A percentile compares a stretch with the other conserved stretches of the same genome.
phyloP scores from a whole-genome alignment of 2,113 vertebrate species.

The Pygathrix nemaeus region DNA sequence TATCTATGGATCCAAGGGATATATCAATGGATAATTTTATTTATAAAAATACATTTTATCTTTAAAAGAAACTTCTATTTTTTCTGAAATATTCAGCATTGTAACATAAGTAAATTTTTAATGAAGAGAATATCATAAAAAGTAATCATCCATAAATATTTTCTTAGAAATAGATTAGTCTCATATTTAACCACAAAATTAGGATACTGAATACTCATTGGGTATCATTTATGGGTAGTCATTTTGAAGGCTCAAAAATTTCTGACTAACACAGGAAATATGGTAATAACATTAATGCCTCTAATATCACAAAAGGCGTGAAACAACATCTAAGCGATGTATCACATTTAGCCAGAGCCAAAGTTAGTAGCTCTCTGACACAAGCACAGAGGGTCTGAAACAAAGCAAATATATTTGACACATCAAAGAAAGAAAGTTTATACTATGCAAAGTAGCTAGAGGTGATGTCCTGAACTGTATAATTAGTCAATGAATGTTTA shows the following conservation, averaged over 20 bases:
- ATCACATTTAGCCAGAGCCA: neutral
- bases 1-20: neutral
- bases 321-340: neutral
- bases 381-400: neutral
- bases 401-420: slow-evolving; percentile 44
- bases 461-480: slow-evolving; percentile 55
- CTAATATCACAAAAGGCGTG: neutral
- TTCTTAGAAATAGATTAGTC: neutral
- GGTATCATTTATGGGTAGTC: neutral
- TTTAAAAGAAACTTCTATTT: neutral
- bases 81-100: neutral
- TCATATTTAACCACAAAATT: neutral
- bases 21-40: neutral
- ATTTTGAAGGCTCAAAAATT: neutral
- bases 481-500: slow-evolving; percentile 76
- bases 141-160: neutral
- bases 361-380: neutral
- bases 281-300: neutral
- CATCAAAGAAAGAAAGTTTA: slow-evolving; percentile 48
- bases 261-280: neutral
- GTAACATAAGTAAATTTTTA: neutral
- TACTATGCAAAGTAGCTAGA: slow-evolving; percentile 40
- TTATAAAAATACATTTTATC: neutral
- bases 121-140: neutral
- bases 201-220: neutral